Evolutionary conservation across 2,113 vertebrate species (phyloP).

Genomic region (Heliornis fulica): DNA sequence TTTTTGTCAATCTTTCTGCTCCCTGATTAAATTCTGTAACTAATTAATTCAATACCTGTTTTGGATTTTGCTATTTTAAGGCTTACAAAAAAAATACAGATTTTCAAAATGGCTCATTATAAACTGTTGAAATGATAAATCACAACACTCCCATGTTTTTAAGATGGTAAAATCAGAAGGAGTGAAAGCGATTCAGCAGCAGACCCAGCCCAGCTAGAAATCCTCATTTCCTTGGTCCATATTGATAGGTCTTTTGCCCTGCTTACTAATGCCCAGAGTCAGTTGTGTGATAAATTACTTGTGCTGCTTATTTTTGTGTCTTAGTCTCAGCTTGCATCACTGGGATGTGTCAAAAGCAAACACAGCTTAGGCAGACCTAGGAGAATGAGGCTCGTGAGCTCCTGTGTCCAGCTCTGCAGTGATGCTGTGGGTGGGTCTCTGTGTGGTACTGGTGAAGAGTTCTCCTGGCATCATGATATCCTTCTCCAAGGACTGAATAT

Average conservation of each 20-base stretch:
- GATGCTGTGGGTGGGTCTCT: not conserved
- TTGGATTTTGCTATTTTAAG: not conserved
- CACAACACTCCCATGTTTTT: not conserved
- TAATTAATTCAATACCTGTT: not conserved
- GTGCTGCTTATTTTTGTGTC: not conserved
- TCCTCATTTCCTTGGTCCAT: not conserved
- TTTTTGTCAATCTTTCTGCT: not conserved
- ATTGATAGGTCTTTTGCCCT: not conserved
- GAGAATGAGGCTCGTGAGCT: not conserved
- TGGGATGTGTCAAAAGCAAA: not conserved
- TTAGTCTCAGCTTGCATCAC: not conserved
- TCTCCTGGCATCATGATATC: not conserved
- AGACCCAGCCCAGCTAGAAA: not conserved
- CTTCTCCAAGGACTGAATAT: not conserved
- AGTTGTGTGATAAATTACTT: not conserved
- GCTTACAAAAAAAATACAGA: not conserved
- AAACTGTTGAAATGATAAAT: not conserved
- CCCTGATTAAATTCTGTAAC: not conserved
- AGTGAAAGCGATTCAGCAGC: not conserved
- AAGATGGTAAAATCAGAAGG: not conserved
- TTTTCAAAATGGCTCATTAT: not conserved
- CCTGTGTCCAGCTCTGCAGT: fast-evolving
- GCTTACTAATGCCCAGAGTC: fast-evolving
- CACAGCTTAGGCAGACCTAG: not conserved
- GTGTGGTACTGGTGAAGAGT: not conserved